Percentiles rank a stretch among this genome's conserved stretches.
These are phyloP conservation scores for Anas platyrhynchos DNA, from an alignment of 2,113 vertebrate species.

Conservation along the genomic window DNA sequence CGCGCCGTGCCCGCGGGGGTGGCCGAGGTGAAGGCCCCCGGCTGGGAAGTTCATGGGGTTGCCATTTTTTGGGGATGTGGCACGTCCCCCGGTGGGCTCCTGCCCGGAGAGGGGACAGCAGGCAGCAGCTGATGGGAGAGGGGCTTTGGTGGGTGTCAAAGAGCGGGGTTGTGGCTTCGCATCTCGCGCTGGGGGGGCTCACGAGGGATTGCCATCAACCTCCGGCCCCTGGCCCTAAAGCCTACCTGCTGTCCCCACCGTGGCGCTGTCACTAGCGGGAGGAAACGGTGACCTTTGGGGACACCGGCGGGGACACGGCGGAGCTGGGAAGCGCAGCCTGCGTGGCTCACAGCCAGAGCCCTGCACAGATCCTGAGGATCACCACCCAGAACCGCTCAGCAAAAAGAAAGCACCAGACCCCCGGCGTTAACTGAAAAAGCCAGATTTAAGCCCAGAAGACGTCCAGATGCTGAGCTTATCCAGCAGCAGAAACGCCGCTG, in stretches of 20 bases:
- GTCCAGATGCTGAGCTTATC: not conserved
- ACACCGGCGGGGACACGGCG: not conserved
- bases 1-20: not conserved
- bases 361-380: not conserved
- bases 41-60: not conserved
- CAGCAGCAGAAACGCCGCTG: rapidly evolving
- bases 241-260: not conserved
- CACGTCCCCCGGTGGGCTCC: not conserved
- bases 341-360: not conserved
- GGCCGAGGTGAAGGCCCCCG: not conserved
- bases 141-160: not conserved
- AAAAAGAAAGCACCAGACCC: not conserved
- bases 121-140: not conserved
- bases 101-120: rapidly evolving
- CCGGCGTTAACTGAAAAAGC: not conserved
- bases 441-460: not conserved
- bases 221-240: not conserved
- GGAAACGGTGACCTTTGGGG: not conserved
- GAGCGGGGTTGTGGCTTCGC: not conserved
- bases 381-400: not conserved
- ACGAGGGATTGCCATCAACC: not conserved
- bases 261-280: not conserved
- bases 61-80: not conserved
- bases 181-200: not conserved
- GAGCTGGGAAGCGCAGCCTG: not conserved